These are phyloP conservation scores for Poeciliopsis paucimaculata DNA, from an alignment of 2,797 vertebrate genomes.

Conservation along the genomic window DNA sequence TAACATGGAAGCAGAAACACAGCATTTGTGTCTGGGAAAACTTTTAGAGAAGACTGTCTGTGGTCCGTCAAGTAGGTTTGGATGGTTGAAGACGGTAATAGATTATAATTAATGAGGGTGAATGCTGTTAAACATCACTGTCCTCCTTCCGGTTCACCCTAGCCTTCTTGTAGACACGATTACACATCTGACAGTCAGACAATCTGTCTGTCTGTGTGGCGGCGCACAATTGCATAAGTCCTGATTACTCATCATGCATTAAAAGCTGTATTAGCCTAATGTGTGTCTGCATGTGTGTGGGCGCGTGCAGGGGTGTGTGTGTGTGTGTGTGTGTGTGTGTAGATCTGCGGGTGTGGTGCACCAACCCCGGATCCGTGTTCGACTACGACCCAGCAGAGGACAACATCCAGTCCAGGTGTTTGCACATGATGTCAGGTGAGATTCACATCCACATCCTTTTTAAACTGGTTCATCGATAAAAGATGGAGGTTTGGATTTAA, in stretches of 20 bases:
- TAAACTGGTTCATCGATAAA: not conserved
- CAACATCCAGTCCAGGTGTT: conserved; percentile 98
- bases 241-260: conserved; percentile 49
- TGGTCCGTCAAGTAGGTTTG: not conserved
- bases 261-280: conserved; percentile 30
- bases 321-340: conserved; percentile 11
- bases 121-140: conserved; percentile 39
- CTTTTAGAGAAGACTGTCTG: not conserved
- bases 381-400: conserved; percentile 99
- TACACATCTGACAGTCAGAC: conserved; percentile 48
- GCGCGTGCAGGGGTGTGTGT: too few relatives aligned
- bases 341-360: conserved; percentile 98
- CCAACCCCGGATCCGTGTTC: conserved; percentile 97
- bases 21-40: not conserved
- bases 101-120: conserved; percentile 21
- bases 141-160: conserved; percentile 36
- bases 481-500: not conserved
- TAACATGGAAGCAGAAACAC: not conserved
- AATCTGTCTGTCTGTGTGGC: conserved; percentile 41
- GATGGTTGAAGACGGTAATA: not conserved
- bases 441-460: not conserved
- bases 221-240: conserved; percentile 54
- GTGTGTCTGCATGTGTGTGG: conserved; percentile 9
- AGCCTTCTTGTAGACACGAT: conserved; percentile 39
- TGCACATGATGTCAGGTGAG: conserved; percentile 95